phyloP scores from a whole-genome alignment of 1,140 invertebrate genomes.

The Hylaeus volcanicus region DNA sequence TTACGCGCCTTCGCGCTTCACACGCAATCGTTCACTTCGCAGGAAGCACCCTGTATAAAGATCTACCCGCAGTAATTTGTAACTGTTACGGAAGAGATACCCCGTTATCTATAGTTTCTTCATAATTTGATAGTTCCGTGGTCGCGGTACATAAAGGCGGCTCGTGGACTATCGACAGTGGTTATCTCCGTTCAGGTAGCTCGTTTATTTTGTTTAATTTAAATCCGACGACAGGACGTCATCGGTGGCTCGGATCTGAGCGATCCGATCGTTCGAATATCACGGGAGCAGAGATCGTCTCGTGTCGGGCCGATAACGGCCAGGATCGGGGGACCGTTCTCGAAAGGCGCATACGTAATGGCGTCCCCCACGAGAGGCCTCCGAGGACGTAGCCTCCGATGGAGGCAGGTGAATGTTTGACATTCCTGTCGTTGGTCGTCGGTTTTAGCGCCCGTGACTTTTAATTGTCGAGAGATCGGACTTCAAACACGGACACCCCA shows the following conservation, averaged over 20 bases:
- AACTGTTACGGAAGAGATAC: too few relatives aligned
- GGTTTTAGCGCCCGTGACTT: conserved; percentile 24
- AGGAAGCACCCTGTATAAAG: too few relatives aligned
- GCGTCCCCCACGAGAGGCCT: conserved; percentile 8
- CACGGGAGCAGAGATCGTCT: conserved; percentile 26
- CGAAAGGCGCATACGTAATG: conserved; percentile 40
- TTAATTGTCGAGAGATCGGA: conserved; percentile 23
- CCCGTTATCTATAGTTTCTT: too few relatives aligned
- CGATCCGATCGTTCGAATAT: conserved; percentile 27
- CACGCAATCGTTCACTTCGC: too few relatives aligned
- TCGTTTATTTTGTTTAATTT: conserved; percentile 50
- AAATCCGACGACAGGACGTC: conserved; percentile 24
- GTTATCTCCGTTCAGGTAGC: conserved; percentile 35
- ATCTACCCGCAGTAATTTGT: too few relatives aligned
- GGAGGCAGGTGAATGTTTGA: conserved; percentile 46
- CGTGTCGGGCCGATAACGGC: conserved; percentile 20
- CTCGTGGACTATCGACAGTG: background rate
- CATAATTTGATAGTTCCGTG: background rate
- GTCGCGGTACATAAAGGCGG: background rate
- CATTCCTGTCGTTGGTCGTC: conserved; percentile 36
- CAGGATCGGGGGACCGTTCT: background rate
- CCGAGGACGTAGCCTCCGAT: conserved; percentile 20
- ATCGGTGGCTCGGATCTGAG: conserved; percentile 10
- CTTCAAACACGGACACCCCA: background rate
- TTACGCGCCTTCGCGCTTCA: too few relatives aligned